Percentiles rank a stretch among this genome's conserved stretches.
phyloP scores from a whole-genome alignment of 37 sponge, comb jelly and placozoan species.

The Beroe ovata region DNA sequence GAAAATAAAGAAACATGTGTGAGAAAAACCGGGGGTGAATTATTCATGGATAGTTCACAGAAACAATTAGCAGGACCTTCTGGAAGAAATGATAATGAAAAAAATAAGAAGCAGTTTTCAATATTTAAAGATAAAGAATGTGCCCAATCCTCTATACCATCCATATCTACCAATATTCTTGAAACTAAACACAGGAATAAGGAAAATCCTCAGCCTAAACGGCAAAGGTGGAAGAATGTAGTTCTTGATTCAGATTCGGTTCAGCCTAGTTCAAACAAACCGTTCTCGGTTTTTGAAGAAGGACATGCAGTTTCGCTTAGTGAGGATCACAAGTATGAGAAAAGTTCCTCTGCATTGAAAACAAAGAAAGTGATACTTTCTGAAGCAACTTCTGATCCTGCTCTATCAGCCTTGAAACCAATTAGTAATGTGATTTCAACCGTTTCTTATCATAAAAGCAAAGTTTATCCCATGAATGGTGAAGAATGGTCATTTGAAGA shows the following conservation, averaged over 20 bases:
- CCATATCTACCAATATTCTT: constrained; percentile 32
- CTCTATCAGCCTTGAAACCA: constrained; percentile 3
- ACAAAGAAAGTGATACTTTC: constrained; percentile 2
- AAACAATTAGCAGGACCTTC: constrained; percentile 43
- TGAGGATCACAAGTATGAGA: constrained; percentile 10
- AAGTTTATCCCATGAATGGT: constrained; percentile 47
- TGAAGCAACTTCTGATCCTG: not conserved
- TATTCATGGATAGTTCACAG: constrained; percentile 22
- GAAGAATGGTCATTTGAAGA: constrained; percentile 63
- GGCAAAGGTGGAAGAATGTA: constrained; percentile 52
- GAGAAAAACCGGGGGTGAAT: constrained; percentile 1
- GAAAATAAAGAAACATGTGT: not conserved
- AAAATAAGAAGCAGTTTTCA: not conserved
- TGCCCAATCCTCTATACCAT: not conserved
- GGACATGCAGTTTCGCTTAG: not conserved
- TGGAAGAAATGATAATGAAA: not conserved
- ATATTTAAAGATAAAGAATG: constrained; percentile 4
- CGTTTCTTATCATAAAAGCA: constrained; percentile 18
- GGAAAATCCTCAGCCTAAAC: constrained; percentile 17
- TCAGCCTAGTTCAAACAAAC: not conserved
- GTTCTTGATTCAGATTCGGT: constrained; percentile 5
- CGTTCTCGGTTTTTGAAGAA: constrained; percentile 45
- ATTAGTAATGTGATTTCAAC: not conserved
- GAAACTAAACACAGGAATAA: not conserved
- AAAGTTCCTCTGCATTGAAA: constrained; percentile 27